Evolutionary conservation across 2,797 vertebrate species (phyloP).

Genomic region (Halcyon badia): DNA sequence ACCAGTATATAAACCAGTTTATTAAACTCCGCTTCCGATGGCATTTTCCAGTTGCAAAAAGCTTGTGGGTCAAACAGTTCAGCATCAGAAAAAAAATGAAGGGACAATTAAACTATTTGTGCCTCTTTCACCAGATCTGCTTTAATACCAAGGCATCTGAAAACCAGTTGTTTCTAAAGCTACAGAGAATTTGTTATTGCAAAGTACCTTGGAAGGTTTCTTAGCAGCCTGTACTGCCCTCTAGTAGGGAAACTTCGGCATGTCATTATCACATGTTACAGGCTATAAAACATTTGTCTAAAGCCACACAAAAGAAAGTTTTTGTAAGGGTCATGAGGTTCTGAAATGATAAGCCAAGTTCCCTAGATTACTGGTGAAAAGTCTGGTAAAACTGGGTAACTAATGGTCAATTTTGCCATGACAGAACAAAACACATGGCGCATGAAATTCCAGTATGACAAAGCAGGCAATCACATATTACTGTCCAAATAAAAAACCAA

Average conservation of each 20-base stretch:
- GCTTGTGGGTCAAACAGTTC: not conserved
- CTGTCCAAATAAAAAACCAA: not conserved
- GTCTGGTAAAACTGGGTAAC: not conserved
- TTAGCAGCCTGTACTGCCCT: not conserved
- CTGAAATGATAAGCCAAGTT: not conserved
- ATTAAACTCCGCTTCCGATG: not conserved
- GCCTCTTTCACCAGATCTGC: not conserved
- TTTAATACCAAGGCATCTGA: not conserved
- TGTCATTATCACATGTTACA: too few relatives aligned
- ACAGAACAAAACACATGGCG: not conserved
- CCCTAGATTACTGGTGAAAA: not conserved
- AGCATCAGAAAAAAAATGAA: not conserved
- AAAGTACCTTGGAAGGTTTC: not conserved
- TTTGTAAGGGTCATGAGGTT: rapidly evolving
- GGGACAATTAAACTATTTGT: not conserved
- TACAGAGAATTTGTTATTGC: not conserved
- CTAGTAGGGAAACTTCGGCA: not conserved
- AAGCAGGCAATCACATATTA: not conserved
- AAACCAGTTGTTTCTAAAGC: not conserved
- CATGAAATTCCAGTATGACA: not conserved
- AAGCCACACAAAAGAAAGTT: not conserved
- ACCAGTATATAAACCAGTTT: not conserved
- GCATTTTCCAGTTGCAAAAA: not conserved
- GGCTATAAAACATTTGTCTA: not conserved
- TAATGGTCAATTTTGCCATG: not conserved